Evolutionary conservation across 2,888 invertebrate species (phyloP).

Genomic region (Agonopterix arenella): DNA sequence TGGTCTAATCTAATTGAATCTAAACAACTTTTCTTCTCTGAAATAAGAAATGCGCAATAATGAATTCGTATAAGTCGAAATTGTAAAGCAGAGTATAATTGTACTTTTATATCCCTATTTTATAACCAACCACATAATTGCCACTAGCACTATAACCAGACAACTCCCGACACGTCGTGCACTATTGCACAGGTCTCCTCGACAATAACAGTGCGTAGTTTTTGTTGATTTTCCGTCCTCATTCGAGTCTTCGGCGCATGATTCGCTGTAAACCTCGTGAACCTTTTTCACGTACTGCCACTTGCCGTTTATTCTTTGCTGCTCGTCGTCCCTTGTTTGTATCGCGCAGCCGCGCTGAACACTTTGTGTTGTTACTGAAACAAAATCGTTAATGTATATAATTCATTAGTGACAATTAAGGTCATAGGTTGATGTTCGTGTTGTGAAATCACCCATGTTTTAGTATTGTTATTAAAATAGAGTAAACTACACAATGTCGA

Average conservation of each 20-base stretch:
- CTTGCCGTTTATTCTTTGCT: conserved; percentile 64
- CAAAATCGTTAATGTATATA: neutral
- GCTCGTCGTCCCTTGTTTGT: conserved; percentile 80
- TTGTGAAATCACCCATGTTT: no score
- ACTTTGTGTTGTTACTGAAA: conserved; percentile 36
- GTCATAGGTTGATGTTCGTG: no score
- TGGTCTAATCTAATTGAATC: no score
- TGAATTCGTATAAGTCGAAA: no score
- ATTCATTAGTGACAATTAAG: no score
- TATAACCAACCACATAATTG: neutral
- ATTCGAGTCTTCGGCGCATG: conserved; percentile 78
- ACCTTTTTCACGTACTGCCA: conserved; percentile 80
- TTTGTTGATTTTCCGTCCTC: conserved; percentile 72
- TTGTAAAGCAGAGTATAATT: no score
- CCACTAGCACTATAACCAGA: neutral
- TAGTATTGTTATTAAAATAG: no score
- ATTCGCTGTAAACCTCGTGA: conserved; percentile 82
- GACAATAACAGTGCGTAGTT: conserved; percentile 84
- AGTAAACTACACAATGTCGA: no score
- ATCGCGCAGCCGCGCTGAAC: conserved; percentile 81
- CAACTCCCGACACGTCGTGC: conserved; percentile 19
- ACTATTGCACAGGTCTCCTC: conserved; percentile 82
- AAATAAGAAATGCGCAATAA: no score
- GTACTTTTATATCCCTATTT: no score
- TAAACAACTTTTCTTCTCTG: no score